Percentiles rank a stretch among this genome's conserved stretches.
Evolutionary conservation across 2,888 invertebrate genomes (phyloP).

Genomic region (Thecocarcelia acutangulata): DNA sequence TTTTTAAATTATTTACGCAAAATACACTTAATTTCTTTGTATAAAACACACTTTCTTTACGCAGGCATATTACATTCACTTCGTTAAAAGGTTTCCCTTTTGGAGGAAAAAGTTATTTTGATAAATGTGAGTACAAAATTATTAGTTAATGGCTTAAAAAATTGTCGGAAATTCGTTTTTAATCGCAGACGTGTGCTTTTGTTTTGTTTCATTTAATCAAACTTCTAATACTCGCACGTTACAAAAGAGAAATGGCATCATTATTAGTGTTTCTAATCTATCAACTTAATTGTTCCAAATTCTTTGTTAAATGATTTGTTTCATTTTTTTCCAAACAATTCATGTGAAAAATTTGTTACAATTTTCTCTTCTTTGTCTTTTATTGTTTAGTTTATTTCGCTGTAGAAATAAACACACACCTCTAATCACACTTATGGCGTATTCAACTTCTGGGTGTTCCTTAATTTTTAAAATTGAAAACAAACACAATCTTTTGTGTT

Average conservation of each 20-base stretch:
- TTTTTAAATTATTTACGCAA: too few relatives aligned
- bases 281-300: slow-evolving; percentile 39
- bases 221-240: slow-evolving; percentile 2
- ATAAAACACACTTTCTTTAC: too few relatives aligned
- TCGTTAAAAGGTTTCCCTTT: too few relatives aligned
- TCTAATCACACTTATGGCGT: slow-evolving; percentile 45
- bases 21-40: too few relatives aligned
- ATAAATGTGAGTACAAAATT: too few relatives aligned
- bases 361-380: slow-evolving; percentile 37
- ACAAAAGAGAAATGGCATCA: background rate
- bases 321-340: slow-evolving; percentile 6
- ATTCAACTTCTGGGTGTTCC: slow-evolving; percentile 67
- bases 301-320: slow-evolving; percentile 47
- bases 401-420: slow-evolving; percentile 41
- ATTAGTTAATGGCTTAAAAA: slow-evolving; percentile 40
- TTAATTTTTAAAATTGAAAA: slow-evolving; percentile 15
- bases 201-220: slow-evolving; percentile 74
- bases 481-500: slow-evolving; percentile 35
- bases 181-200: slow-evolving; percentile 74
- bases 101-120: too few relatives aligned
- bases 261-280: slow-evolving; percentile 4
- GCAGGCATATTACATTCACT: too few relatives aligned
- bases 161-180: slow-evolving; percentile 71
- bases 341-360: slow-evolving; percentile 55
- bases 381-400: slow-evolving; percentile 9